A percentile compares a stretch with the other conserved stretches of the same genome.
Conservation (phyloP, 2,113 vertebrate species). For the Tretioscincus oriximinensis region DNA sequence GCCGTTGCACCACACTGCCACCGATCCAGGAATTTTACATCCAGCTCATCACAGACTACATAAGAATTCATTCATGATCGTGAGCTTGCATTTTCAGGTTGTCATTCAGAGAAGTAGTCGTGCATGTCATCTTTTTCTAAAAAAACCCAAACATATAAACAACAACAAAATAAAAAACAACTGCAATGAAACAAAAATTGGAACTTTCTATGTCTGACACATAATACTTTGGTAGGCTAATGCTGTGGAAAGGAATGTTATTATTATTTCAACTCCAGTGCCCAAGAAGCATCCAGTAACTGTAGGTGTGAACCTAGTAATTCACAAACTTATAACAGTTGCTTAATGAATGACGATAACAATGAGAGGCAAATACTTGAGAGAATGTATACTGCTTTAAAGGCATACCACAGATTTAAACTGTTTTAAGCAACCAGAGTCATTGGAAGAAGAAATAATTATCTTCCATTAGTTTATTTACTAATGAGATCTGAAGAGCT, state of each 20-base stretch:
- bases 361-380: not conserved
- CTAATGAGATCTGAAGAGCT: too few relatives aligned
- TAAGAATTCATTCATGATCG: slow-evolving; percentile 23
- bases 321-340: slow-evolving; percentile 44
- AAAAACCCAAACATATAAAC: slow-evolving; percentile 1
- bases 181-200: too few relatives aligned
- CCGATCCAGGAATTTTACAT: slow-evolving; percentile 19
- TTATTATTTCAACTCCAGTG: not conserved
- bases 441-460: slow-evolving; percentile 1
- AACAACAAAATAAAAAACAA: too few relatives aligned
- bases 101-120: slow-evolving; percentile 6
- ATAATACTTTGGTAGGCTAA: not conserved
- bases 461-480: too few relatives aligned
- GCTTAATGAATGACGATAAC: slow-evolving; percentile 56
- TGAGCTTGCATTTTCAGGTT: slow-evolving; percentile 8
- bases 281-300: not conserved
- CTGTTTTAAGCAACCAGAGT: slow-evolving; percentile 5
- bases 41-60: slow-evolving; percentile 25
- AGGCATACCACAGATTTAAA: slow-evolving; percentile 10
- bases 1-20: slow-evolving; percentile 19
- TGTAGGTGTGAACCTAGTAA: slow-evolving; percentile 7
- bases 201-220: not conserved
- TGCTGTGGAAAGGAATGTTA: not conserved
- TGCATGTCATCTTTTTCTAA: not conserved
- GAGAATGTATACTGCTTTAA: too few relatives aligned